Conservation (phyloP, 2,888 invertebrate genomes). For the Nipponacmea schrenckii region DNA sequence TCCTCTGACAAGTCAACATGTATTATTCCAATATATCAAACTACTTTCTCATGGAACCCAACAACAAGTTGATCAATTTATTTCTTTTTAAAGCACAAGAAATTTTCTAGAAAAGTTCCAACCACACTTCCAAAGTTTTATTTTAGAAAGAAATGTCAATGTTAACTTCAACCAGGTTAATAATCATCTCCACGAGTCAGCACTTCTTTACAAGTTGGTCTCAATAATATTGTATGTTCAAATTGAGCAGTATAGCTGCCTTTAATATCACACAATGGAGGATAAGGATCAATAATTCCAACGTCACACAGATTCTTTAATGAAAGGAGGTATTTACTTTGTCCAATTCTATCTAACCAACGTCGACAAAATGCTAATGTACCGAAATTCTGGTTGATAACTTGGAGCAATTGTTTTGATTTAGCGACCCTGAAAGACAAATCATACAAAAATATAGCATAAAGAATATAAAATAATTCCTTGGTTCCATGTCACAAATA, state of each 20-base stretch:
- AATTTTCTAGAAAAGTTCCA: too few species aligned
- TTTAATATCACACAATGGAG: slow-evolving; percentile 95
- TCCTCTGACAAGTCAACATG: too few species aligned
- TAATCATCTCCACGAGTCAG: slow-evolving; percentile 97
- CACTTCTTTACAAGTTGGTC: slow-evolving; percentile 98
- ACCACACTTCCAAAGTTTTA: too few species aligned
- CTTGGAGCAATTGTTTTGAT: slow-evolving; percentile 89
- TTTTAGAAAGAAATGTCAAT: too few species aligned
- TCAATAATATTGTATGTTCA: slow-evolving; percentile 95
- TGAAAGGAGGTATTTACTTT: slow-evolving; percentile 97
- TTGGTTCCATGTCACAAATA: not conserved
- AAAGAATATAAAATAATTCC: not conserved
- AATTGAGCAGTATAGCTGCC: slow-evolving; percentile 99
- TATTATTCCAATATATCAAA: too few species aligned
- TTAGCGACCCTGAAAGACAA: slow-evolving; percentile 78
- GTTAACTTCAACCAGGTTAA: slow-evolving; percentile 70
- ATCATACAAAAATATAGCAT: not conserved
- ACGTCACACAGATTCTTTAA: slow-evolving; percentile 98
- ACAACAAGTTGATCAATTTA: too few species aligned
- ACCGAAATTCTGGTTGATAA: slow-evolving; percentile 96
- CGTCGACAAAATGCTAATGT: slow-evolving; percentile 98
- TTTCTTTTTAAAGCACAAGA: too few species aligned
- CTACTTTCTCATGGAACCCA: too few species aligned
- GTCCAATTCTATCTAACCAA: slow-evolving; percentile 97
- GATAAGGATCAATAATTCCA: slow-evolving; percentile 97